Percentiles rank a stretch among this genome's conserved stretches.
Evolutionary conservation across 2,797 vertebrate species (phyloP).

Genomic region (Eulemur albifrons): DNA sequence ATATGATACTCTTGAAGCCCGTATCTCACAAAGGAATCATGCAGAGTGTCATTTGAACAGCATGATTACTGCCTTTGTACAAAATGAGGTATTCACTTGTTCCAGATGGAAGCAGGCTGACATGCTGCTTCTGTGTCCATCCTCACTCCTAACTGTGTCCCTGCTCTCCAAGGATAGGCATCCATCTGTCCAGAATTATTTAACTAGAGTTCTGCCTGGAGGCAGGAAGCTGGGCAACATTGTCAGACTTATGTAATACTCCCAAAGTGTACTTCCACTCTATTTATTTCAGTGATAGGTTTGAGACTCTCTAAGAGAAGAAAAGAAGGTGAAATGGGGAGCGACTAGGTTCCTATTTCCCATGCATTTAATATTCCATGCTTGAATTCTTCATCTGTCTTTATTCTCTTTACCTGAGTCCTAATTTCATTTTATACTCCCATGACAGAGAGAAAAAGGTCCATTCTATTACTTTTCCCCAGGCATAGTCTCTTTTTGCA

Average conservation of each 20-base stretch:
- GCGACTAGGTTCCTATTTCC: neutral
- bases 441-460: neutral
- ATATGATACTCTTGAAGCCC: neutral
- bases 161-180: conserved; percentile 49
- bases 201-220: conserved; percentile 46
- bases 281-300: neutral
- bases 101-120: conserved; percentile 36
- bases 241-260: conserved; percentile 48
- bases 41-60: neutral
- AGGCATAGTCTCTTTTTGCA: conserved; percentile 36
- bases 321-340: neutral
- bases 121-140: neutral
- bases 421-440: conserved; percentile 49
- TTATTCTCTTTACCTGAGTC: conserved; percentile 19
- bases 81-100: neutral
- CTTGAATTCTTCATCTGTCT: conserved; percentile 7
- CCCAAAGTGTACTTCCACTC: neutral
- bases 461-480: neutral
- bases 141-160: neutral
- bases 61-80: neutral
- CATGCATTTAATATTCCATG: neutral
- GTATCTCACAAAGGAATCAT: neutral
- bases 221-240: conserved; percentile 37
- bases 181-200: conserved; percentile 64
- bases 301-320: neutral